Evolutionary conservation across 2,888 invertebrate species (phyloP), one percentile per base, ranked within the genome.

Genomic region (Ennomos erosarius): DNA sequence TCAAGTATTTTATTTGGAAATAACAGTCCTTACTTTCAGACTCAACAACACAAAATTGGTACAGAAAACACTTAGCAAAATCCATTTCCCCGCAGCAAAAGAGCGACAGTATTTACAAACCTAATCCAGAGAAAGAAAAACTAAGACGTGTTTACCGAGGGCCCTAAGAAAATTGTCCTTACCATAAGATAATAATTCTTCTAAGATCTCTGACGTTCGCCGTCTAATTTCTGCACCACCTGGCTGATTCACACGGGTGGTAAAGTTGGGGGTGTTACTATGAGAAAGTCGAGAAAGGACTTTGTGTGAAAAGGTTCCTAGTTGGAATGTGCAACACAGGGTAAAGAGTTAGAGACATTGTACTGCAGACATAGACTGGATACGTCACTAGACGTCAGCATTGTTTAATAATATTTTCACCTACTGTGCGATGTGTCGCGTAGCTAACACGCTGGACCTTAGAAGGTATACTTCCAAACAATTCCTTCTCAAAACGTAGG

Each of bases 151-250:
- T 59, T 59, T 64, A 38, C 39, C 8, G 39, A 50, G 44, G 39
- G 53, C 35, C 59, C 55, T 60, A 60, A 58, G 62, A 62, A 60
- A 60, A 65, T 48, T 62, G 57, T 48, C 48, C 46, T 59, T 58
- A 47, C 35, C 55, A 50, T 60, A 58, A 62, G 62, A 55, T 62
- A 60, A 59, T 62, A 58, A 57, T 60, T 54, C 59, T 56, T 56
- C 44, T 53, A 55, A 49, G 46, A 53, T 43, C 36, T 57, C 46
- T 47, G 53, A 16, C 54, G 54, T 54, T 48, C 34, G 33, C 37
- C 36, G 56, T 59, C 57, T 64, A 60, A 64, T 64, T 64, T 64
- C 63, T 54, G 58, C 3, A 46, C 8, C 55, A 60, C 55, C 57
- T 64, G 64, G 11, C 44, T 16, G 37, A 10, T 59, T 64, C 64